These are phyloP conservation scores for Centropus bengalensis DNA, from an alignment of 2,113 vertebrate genomes.

Conservation along the genomic window DNA sequence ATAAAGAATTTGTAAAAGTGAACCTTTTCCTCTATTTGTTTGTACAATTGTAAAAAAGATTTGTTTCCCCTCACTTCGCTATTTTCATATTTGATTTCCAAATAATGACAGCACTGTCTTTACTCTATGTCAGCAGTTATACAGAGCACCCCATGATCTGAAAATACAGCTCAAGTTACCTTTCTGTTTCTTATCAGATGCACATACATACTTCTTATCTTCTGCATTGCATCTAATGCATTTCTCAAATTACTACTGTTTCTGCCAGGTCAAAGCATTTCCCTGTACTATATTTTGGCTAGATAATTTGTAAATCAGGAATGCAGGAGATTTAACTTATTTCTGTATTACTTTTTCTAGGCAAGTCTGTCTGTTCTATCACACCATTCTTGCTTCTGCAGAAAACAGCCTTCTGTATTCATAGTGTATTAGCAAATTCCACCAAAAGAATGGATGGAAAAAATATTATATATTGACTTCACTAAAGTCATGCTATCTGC, in stretches of 20 bases:
- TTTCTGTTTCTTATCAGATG: not conserved
- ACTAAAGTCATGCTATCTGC: not conserved
- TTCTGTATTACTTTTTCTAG: not conserved
- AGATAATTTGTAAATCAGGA: not conserved
- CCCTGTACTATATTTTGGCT: not conserved
- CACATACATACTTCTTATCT: not conserved
- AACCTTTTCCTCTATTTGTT: not conserved
- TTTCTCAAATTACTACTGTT: not conserved
- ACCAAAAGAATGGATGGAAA: not conserved
- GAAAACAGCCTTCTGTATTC: not conserved
- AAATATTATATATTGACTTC: not conserved
- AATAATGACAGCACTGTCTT: not conserved
- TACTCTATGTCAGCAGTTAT: rapidly evolving
- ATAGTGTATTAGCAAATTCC: not conserved
- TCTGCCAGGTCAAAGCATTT: not conserved
- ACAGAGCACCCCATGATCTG: not conserved
- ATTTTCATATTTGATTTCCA: not conserved
- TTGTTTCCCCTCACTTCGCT: not conserved
- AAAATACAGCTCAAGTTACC: not conserved
- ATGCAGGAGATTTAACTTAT: not conserved
- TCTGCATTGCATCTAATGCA: not conserved
- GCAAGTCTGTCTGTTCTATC: not conserved
- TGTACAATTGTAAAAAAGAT: no score
- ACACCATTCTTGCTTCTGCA: not conserved
- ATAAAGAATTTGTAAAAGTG: not conserved